Base-by-base conservation (phyloP, 2,113 vertebrate genomes). In the Theristicus caerulescens region DNA sequence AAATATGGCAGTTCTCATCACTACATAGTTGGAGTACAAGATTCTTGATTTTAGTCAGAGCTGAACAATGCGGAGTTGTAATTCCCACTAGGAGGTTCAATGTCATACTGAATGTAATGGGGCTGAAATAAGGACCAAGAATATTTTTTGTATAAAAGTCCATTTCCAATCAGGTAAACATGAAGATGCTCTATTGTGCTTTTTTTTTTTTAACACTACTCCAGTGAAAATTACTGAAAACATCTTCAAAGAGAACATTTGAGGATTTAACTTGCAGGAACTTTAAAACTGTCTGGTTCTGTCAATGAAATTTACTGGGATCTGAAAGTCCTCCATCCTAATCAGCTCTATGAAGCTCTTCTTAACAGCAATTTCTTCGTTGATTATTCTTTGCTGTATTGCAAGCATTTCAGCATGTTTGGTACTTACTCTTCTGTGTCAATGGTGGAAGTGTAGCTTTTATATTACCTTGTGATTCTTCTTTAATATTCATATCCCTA, bases 21-120 rank as follows among this genome's bases (percentile, higher is more conserved):
- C 42, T 6, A 1, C 5, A 3, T 0, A 20, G 31, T 1, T 52
- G 31, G 14, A 38, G 67, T 10, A 46, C 3, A 19, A 19, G 9
- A 16, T 11, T 77, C 32, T 65, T 55, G 44, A 14, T 61, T 46
- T 46, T 2, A 47, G 17, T 29, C 55, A 38, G 61, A 47, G 31
- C 13, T 58, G 44, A 55, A n/a, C n/a, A 76, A 20, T 14, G 7
- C 14, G 21, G 31, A 67, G 14, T 1, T 72, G 17, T 49, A 18
- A 29, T 62, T 70, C 36, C 52, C 32, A 10, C 26, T 26, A 19
- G 29, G 2, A 47, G 25, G 16, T 36, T 65, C 44, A 34, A 11
- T 34, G 49, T n/a, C 38, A 2, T 38, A 7, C 10, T 51, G 70
- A 47, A 42, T 26, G 10, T 13, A 58, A 10, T 6, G 32, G 49